Base-by-base conservation (phyloP, 2,113 vertebrate species). In the Pseudonaja textilis region DNA sequence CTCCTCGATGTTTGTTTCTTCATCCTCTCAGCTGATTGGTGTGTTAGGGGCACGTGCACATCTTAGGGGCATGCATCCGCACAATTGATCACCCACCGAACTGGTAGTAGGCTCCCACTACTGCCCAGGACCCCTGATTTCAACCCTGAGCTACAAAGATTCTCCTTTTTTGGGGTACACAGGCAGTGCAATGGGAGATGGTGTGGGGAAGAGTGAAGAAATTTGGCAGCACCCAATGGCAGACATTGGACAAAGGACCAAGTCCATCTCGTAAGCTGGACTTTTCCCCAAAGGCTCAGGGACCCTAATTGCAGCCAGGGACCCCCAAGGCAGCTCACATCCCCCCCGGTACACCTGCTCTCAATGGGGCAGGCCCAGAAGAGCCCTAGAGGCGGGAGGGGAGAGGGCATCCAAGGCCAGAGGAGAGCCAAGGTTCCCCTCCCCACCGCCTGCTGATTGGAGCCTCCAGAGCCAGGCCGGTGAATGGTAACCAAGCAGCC, bases 351-450 rank as follows among this genome's bases (percentile, higher is more conserved):
- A 14, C 64, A 16, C 14, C 29, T n/a, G n/a, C n/a, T 34, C 16
- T 34, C 64, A 74, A 18, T 5, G n/a, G n/a, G n/a, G 64, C 14
- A 34, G 64, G 12, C 29, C 29, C 29, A n/a, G 25, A 61, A n/a
- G 20, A 47, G 89, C 50, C 61, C 1, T 2, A 0, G 61, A 0
- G n/a, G 12, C 0, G 0, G 4, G 25, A 18, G 2, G 18, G 29
- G 61, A n/a, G 1, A 56, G 50, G 39, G 5, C 42, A 50, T 1
- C 26, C 34, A 18, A 23, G 18, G 18, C 3, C 23, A 64, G 29
- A 89, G 91, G 86, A 59, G 50, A 94, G 18, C 64, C 55, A 74
- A 64, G 4, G 4, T 1, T 1, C 86, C n/a, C 54, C 34, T 1
- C n/a, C 54, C 34, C 3, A 26, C 11, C 10, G 3, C 26, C 61